Evolutionary conservation across 2,113 vertebrate species (phyloP), one percentile per base, ranked within the genome.

Genomic region (Tetrax tetrax): DNA sequence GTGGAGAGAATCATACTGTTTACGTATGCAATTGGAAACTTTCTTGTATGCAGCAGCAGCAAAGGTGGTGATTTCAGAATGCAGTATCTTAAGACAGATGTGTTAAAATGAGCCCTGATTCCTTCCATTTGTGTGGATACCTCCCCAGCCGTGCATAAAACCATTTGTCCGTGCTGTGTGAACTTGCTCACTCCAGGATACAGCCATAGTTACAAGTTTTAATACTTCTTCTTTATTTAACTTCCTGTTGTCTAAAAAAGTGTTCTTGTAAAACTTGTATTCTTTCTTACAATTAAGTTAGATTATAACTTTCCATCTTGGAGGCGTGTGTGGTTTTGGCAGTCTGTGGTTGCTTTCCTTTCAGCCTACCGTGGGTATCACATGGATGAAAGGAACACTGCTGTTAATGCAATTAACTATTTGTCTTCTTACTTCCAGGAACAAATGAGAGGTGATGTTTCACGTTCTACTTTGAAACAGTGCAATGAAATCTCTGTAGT

Each of bases 401-500:
- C 47, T 66, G 28, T 27, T 61, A n/a, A 28, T 22, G 8, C 14
- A 5, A 18, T 71, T 61, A 79, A 41, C 43, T n/a, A 9, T 31
- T 61, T 53, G n/a, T 20, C 33, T 0, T 45, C 47, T 71, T 72
- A 22, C 48, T 83, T 56, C 29, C 29, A 63, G 59, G 64, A 61
- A 8, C 33, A 41, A 56, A 57, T 4, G 7, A n/a, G 41, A 65
- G 18, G 5, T 21, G 28, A 12, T 15, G 45, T 45, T 68, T 72
- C 41, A 12, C 21, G 2, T 35, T 78, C 41, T 86, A 28, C 59
- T 90, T 63, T 68, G 82, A 72, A 68, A 22, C 12, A 65, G 20
- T 29, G 17, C 19, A 35, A 3, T 8, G 15, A 54, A 54, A 31
- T 65, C n/a, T 0, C 1, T 35, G 7, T 31, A n/a, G 28, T 51